Evolutionary conservation across 1,140 invertebrate genomes (phyloP).

Genomic region (Drosophila ironensis): DNA sequence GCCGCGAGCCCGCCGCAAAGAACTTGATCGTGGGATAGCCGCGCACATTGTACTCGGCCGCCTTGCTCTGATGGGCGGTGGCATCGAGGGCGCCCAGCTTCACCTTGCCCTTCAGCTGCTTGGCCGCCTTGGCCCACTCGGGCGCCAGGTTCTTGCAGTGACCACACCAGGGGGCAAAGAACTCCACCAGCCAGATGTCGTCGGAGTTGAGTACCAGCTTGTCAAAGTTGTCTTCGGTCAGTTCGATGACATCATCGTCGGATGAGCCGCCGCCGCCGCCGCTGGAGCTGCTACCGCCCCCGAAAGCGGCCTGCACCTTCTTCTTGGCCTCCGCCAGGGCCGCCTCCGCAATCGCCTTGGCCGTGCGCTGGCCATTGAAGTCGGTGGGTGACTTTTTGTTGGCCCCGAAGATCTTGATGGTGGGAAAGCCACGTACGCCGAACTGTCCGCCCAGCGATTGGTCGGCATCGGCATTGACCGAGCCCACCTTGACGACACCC

Average conservation of each 20-base stretch:
- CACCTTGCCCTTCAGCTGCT: constrained; percentile 96
- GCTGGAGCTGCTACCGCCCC: constrained; percentile 57
- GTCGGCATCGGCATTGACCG: constrained; percentile 95
- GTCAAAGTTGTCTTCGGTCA: constrained; percentile 98
- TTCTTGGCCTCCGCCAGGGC: constrained; percentile 84
- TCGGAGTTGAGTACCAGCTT: constrained; percentile 94
- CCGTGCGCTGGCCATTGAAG: constrained; percentile 93
- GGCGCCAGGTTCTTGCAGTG: constrained; percentile 98
- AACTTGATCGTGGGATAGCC: constrained; percentile 99
- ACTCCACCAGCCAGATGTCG: constrained; percentile 98
- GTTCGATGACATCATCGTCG: constrained; percentile 90
- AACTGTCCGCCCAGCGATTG: constrained; percentile 91
- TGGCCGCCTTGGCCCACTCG: constrained; percentile 96
- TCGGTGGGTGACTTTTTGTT: constrained; percentile 94
- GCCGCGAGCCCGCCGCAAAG: constrained; percentile 93
- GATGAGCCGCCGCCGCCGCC: constrained; percentile 44
- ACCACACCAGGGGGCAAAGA: constrained; percentile 98
- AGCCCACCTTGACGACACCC: constrained; percentile 95
- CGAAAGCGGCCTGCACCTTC: constrained; percentile 69
- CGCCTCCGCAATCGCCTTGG: constrained; percentile 92
- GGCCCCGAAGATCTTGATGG: constrained; percentile 96
- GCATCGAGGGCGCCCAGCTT: constrained; percentile 98
- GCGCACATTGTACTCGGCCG: constrained; percentile 89
- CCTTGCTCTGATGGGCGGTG: constrained; percentile 93
- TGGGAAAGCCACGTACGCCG: constrained; percentile 95